These are phyloP conservation scores for Dipodomys stephensi DNA, from an alignment of 2,113 vertebrate genomes.

Conservation along the genomic window DNA sequence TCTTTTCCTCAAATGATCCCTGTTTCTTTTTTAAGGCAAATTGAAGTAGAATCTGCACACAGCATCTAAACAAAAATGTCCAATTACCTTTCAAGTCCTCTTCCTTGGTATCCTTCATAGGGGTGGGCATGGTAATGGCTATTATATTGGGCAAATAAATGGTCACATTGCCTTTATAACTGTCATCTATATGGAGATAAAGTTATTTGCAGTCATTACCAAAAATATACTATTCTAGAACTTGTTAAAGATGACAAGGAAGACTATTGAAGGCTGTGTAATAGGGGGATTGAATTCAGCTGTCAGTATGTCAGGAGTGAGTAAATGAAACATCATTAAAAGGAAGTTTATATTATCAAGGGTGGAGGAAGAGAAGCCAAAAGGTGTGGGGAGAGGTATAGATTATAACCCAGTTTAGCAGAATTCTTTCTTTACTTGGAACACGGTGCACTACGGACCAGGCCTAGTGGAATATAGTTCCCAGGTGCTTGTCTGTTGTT, in stretches of 20 bases:
- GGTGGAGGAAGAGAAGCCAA: neutral
- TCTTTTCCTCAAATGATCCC: neutral
- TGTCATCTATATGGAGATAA: neutral
- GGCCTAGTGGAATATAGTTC: neutral
- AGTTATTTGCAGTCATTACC: neutral
- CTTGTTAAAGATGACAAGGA: neutral
- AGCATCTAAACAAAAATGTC: too few species aligned
- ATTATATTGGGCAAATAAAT: too few species aligned
- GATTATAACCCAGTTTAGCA: neutral
- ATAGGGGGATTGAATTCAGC: neutral
- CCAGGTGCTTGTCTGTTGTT: neutral
- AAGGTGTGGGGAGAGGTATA: neutral
- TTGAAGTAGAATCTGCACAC: neutral
- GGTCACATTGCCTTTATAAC: too few species aligned
- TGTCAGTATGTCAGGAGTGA: neutral
- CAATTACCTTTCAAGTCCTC: neutral
- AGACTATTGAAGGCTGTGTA: neutral
- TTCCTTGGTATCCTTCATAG: rapidly evolving
- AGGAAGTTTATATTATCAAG: too few species aligned
- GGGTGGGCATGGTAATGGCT: too few species aligned
- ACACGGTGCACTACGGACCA: neutral
- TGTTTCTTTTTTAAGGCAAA: neutral
- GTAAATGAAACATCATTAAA: neutral
- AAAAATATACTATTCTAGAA: neutral
- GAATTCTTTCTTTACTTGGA: neutral